Conservation (phyloP, 2,113 vertebrate genomes). For the Notarius lentiginosus region DNA sequence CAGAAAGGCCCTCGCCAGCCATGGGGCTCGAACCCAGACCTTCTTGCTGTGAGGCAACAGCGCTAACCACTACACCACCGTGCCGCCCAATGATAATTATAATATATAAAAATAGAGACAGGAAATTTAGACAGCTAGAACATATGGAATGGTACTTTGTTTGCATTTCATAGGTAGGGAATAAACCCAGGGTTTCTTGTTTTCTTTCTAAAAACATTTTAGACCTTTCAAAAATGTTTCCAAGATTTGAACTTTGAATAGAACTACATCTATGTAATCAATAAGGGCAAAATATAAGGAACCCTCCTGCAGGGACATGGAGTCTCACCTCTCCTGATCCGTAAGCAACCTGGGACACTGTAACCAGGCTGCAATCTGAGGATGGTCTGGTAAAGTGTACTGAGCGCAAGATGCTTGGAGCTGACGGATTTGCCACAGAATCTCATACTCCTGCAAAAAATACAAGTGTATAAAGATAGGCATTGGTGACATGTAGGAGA, state of each 20-base stretch:
- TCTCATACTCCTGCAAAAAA: slow-evolving; percentile 80
- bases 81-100: not conserved
- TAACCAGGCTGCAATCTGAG: slow-evolving; percentile 69
- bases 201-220: not conserved
- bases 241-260: not conserved
- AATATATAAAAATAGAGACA: not conserved
- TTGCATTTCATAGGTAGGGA: not conserved
- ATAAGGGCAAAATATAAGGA: no score
- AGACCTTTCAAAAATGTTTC: not conserved
- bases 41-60: no score
- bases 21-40: no score
- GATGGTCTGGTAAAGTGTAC: slow-evolving; percentile 67
- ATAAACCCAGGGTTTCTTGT: not conserved
- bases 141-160: not conserved
- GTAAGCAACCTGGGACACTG: slow-evolving; percentile 70
- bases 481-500: not conserved
- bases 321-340: slow-evolving; percentile 82
- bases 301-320: not conserved
- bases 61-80: no score
- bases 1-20: no score
- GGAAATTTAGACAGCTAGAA: not conserved
- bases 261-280: not conserved
- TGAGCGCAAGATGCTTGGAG: slow-evolving; percentile 78
- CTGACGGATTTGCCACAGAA: slow-evolving; percentile 80
- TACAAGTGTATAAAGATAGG: not conserved